Base-by-base conservation (phyloP, 1,140 invertebrate species). In the Plutomurus gul region DNA sequence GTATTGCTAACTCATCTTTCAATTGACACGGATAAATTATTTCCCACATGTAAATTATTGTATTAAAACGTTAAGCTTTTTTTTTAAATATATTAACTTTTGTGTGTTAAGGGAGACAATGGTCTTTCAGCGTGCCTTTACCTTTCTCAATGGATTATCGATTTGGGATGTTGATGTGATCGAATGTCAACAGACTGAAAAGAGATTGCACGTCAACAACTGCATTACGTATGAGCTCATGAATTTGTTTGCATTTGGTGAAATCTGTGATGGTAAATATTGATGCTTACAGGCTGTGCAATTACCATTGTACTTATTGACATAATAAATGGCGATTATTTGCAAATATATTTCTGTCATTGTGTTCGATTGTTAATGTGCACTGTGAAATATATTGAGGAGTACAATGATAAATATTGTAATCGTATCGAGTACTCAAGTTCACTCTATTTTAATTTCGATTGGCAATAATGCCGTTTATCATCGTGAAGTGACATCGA, bases 1-100 rank as follows among this genome's bases (percentile, higher is more conserved):
- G n/a, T 65, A 65, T 33, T 65, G 56, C 56, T 65, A 65, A 65
- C 56, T 65, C 56, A 65, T 65, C 56, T 65, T 65, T 65, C 56
- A 65, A 65, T 65, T 65, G 56, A n/a, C 56, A 65, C 16, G 56
- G 27, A 33, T 65, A 65, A 65, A 65, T 65, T 65, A 65, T 65
- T 65, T 65, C 56, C 56, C 27, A n/a, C n/a, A n/a, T 65, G 30
- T 65, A 65, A 65, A 65, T 65, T 65, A 30, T 65, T 65, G 56
- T 30, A 65, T n/a, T n/a, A 65, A 47, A 65, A 65, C 30, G 27
- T 33, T 65, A 30, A 30, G 56, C 27, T 33, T 33, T 27, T 5
- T 30, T 65, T 33, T 10, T 43, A 43, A 43, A 43, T n/a, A n/a
- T n/a, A 10, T 43, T 10, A 43, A 43, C 10, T 13, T n/a, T n/a